Evolutionary conservation across 1,140 invertebrate genomes (phyloP), one percentile per base, ranked within the genome.

Genomic region (Venustaconcha ellipsiformis): DNA sequence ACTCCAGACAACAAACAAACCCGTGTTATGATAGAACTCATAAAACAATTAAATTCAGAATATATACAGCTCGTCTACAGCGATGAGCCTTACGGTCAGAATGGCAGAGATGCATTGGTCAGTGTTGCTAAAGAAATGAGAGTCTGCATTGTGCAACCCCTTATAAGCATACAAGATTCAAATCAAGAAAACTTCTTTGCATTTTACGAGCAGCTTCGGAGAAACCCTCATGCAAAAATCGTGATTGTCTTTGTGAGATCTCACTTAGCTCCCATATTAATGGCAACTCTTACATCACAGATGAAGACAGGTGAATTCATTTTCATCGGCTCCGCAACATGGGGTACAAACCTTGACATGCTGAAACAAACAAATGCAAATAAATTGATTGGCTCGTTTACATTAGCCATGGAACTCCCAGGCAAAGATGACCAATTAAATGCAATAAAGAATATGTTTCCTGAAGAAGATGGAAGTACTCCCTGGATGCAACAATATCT

Each of bases 1-100:
- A 94, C 95, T n/a, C 93, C 93, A 0, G 95, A 96, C 90, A 92
- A 93, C 82, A 93, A 93, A 88, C 94, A 95, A 90, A 94, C 94
- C 1, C 92, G 93, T 81, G 93, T 94, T 55, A 93, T 95, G 80
- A 91, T 84, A 6, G 70, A 68, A 14, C 63, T 85, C 2, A 68
- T 83, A 14, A 57, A 60, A 18, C 57, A 74, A 26, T 64, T 78
- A 20, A 56, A 77, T 15, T 66, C 79, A 17, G 63, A 70, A 20
- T 81, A 81, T 70, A 70, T 84, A 8, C 84, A 85, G 63, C 69
- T 85, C 17, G 67, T 83, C 12, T 76, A 74, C 63, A 72, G 74
- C 26, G 15, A 23, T 14, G 72, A 57, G 11, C 26, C 73, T 14
- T 80, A 78, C 56, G 79, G 79, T 20, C 74, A 73, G 48, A n/a